Evolutionary conservation across 2,113 vertebrate genomes (phyloP), one percentile per base, ranked within the genome.

Genomic region (Micronycteris hirsuta): DNA sequence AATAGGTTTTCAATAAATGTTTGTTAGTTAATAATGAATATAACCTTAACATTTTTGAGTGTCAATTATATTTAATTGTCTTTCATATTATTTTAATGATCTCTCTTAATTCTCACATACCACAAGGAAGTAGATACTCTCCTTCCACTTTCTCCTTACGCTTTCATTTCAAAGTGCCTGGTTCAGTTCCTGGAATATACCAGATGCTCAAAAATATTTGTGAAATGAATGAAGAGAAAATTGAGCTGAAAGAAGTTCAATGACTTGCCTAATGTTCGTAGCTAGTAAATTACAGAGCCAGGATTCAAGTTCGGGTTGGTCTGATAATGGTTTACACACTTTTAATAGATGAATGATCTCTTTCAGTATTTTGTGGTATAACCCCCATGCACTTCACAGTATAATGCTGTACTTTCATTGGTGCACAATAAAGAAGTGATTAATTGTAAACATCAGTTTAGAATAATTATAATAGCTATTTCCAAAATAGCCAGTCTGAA

Each of bases 261-360:
- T 76, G 45, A 28, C 85, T 76, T 93, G 15, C 56, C 54, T 80
- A 11, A 85, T 68, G 54, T 71, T 38, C 24, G 8, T 82, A 41
- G 33, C 19, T n/a, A 81, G 22, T 82, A 89, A 89, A 47, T 61
- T 68, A 61, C 3, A 65, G 78, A 83, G 22, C 28, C 31, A 58
- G 71, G 85, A 88, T 43, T 97, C 82, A 74, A 83, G 61, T 86
- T 93, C 74, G 76, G 20, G 26, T 49, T 83, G 47, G n/a, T 78
- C 13, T 91, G n/a, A 63, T 63, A 56, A 10, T 68, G 52, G 24
- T 54, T 80, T 92, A 7, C 4, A 19, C 15, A 41, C 22, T 70
- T 74, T 70, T 67, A 58, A 49, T 54, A 68, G 43, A 61, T 38
- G 36, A 41, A 52, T 80, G 41, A 22, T 36, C 47, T 80, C 63